Base-by-base conservation (phyloP, 2,888 invertebrate species). In the Sturmia bella region DNA sequence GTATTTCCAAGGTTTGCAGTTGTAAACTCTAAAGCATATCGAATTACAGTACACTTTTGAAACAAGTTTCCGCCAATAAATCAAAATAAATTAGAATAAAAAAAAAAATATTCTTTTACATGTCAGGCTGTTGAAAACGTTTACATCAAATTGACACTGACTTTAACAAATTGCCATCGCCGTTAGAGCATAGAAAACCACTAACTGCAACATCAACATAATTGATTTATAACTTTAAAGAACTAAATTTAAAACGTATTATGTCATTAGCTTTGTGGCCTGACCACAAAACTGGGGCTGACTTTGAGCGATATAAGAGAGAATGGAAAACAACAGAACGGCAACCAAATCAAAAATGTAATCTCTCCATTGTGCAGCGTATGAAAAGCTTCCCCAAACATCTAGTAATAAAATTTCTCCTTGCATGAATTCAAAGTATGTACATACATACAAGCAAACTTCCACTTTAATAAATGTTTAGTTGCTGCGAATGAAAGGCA, bases 161-260 rank as follows among this genome's bases (percentile, higher is more conserved):
- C 7, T 15, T 24, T 15, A 43, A 41, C 32, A 43, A 19, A 57
- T 7, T 48, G 48, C 41, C 61, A 27, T 24, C 50, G 13, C 61
- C n/a, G 61, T 11, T 41, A 11, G 52, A 54, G 50, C 21, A 59
- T 39, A 7, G 41, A 56, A 56, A 50, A 39, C 24, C 66, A 68
- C 45, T 43, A 45, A 27, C 54, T 70, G 19, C 59, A 59, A 27
- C 6, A 39, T n/a, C 37, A 74, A 43, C 63, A 70, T 72, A 80
- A 80, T 80, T 80, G 63, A 75, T 80, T 80, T 75, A 70, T 70
- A 64, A 70, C 59, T 75, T 54, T 39, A 43, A 70, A 59, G 59
- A 75, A 75, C 69, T 66, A 66, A 72, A 70, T 75, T 72, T 64
- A 21, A 79, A 73, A 68, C 79, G 68, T 73, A 73, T 79, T 73